phyloP scores from a whole-genome alignment of 2,888 invertebrate species.

The Drosophila kanekoi region DNA sequence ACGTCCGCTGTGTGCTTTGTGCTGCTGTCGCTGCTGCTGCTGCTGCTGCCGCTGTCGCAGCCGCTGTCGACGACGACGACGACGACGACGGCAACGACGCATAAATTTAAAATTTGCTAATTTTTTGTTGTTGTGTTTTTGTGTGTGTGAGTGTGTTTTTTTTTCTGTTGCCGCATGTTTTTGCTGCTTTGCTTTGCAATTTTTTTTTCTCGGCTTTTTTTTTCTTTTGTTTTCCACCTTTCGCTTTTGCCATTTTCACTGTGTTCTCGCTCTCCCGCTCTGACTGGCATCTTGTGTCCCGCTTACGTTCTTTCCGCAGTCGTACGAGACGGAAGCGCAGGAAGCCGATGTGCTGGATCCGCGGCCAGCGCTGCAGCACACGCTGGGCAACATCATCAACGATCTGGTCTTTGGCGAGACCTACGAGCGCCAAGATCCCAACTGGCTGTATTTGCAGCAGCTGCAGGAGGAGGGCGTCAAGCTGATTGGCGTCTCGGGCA shows the following conservation, averaged over 20 bases:
- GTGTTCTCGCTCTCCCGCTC: neutral
- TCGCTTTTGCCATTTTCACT: slow-evolving; percentile 48
- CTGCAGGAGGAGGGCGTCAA: slow-evolving; percentile 94
- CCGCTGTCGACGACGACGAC: slow-evolving; percentile 17
- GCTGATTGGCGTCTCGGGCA: slow-evolving; percentile 92
- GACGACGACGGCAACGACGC: slow-evolving; percentile 36
- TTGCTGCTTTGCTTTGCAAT: slow-evolving; percentile 26
- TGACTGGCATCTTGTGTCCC: neutral
- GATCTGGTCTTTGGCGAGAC: slow-evolving; percentile 91
- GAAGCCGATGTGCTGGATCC: slow-evolving; percentile 83
- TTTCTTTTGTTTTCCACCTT: slow-evolving; percentile 29
- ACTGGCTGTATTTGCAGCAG: slow-evolving; percentile 91
- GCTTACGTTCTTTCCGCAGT: slow-evolving; percentile 35
- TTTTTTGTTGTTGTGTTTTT: slow-evolving; percentile 28
- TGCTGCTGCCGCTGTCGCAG: slow-evolving; percentile 16
- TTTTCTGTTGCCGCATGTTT: slow-evolving; percentile 22
- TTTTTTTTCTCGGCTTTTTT: slow-evolving; percentile 4
- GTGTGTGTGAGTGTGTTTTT: neutral
- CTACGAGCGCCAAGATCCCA: slow-evolving; percentile 89
- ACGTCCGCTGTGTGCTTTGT: slow-evolving; percentile 20
- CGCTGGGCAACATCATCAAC: slow-evolving; percentile 91
- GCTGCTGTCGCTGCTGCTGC: slow-evolving; percentile 7
- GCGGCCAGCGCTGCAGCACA: slow-evolving; percentile 86
- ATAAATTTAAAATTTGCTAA: slow-evolving; percentile 67
- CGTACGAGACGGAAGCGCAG: slow-evolving; percentile 61